Conservation (phyloP, 2,888 invertebrate species). For the Orthosia incerta region DNA sequence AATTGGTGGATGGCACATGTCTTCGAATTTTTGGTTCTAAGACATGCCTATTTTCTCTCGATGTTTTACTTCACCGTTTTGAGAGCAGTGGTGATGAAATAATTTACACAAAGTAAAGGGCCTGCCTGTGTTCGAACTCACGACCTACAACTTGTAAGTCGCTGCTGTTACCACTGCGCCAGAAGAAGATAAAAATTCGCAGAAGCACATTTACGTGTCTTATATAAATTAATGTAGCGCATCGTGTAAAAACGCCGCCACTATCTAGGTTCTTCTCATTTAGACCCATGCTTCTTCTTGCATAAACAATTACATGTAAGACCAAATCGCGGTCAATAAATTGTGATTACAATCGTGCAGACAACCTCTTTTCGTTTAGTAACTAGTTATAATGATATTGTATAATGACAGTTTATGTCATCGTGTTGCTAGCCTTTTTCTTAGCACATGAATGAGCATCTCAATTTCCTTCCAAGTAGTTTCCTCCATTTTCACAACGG, state of each 20-base stretch:
- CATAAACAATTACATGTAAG: conserved; percentile 43
- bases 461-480: conserved; percentile 17
- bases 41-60: too few species aligned
- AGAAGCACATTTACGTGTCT: conserved; percentile 20
- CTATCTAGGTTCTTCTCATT: conserved; percentile 1
- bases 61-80: too few species aligned
- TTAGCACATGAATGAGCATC: conserved; percentile 3
- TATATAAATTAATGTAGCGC: neutral
- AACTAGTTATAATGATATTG: conserved; percentile 50
- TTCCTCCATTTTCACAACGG: conserved; percentile 22
- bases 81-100: too few species aligned
- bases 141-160: too few species aligned
- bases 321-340: conserved; percentile 39
- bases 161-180: too few species aligned
- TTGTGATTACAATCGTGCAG: conserved; percentile 39
- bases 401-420: conserved; percentile 55
- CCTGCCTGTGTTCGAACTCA: too few species aligned
- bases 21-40: too few species aligned
- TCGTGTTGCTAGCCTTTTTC: conserved; percentile 31
- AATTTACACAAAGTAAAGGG: too few species aligned
- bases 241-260: neutral
- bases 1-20: too few species aligned
- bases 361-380: conserved; percentile 45
- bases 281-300: conserved; percentile 30
- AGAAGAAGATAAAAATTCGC: too few species aligned